Conservation (phyloP, 2,113 vertebrate genomes). For the Pachyramphus minor region DNA sequence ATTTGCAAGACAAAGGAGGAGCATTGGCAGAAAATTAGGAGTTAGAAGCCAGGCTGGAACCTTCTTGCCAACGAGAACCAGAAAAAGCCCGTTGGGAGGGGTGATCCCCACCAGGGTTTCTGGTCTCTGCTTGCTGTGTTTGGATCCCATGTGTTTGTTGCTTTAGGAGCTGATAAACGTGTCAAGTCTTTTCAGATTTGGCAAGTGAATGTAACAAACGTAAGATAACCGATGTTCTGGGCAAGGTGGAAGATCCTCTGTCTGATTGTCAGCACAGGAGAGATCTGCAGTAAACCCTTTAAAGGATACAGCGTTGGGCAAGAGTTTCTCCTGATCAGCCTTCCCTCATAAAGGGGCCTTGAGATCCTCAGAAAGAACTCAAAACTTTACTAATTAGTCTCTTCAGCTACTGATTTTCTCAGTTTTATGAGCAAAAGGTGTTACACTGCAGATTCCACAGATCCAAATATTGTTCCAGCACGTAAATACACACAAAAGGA, state of each 20-base stretch:
- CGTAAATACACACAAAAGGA: not conserved
- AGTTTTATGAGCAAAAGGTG: not conserved
- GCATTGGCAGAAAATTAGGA: not conserved
- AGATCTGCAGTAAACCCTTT: not conserved
- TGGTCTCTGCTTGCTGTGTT: not conserved
- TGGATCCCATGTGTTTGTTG: not conserved
- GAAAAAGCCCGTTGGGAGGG: not conserved
- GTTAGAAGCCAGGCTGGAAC: not conserved
- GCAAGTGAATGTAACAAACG: not conserved
- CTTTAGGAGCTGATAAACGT: not conserved
- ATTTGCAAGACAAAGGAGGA: slow-evolving; percentile 18
- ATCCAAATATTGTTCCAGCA: fast-evolving
- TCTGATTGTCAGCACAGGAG: not conserved
- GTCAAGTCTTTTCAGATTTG: not conserved
- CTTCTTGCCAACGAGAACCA: not conserved
- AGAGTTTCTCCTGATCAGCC: not conserved
- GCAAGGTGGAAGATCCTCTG: not conserved
- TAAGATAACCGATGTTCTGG: not conserved
- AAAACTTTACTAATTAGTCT: not conserved
- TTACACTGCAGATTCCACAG: not conserved
- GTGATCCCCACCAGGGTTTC: not conserved
- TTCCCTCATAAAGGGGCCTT: not conserved
- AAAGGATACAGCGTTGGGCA: not conserved
- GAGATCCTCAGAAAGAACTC: not conserved
- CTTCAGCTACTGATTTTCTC: not conserved